phyloP scores from a whole-genome alignment of 2,113 vertebrate genomes.

The Apodemus speciosus region DNA sequence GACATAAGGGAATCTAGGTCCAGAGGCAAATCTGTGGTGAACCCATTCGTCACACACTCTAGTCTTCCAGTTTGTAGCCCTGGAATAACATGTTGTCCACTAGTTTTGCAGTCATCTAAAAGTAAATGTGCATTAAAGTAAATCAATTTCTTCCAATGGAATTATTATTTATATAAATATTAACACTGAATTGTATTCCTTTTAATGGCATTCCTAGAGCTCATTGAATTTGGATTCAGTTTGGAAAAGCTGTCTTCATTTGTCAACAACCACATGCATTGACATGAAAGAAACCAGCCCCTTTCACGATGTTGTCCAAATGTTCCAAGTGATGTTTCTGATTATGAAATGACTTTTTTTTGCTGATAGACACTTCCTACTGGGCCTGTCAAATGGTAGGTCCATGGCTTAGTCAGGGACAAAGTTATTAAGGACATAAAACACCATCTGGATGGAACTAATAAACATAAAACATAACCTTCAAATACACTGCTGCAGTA shows the following conservation, averaged over 20 bases:
- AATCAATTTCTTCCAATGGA: background rate
- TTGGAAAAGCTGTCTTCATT: conserved; percentile 46
- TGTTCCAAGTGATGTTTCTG: conserved; percentile 55
- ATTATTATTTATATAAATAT: conserved; percentile 33
- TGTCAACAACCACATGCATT: background rate
- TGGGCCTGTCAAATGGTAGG: conserved; percentile 88
- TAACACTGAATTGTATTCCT: background rate
- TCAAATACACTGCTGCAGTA: conserved; percentile 87
- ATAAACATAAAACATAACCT: conserved; percentile 92
- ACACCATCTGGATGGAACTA: conserved; percentile 91
- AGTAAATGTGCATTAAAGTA: conserved; percentile 43
- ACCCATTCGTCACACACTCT: background rate
- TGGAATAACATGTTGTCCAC: background rate
- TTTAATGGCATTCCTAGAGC: background rate
- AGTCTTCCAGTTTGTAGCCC: background rate
- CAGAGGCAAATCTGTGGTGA: background rate
- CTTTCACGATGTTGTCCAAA: conserved; percentile 71
- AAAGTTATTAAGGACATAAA: conserved; percentile 93
- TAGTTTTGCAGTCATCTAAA: conserved; percentile 44
- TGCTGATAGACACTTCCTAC: conserved; percentile 87
- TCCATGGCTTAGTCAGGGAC: conserved; percentile 92
- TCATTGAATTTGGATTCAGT: background rate
- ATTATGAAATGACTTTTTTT: conserved; percentile 80
- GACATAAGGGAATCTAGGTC: background rate
- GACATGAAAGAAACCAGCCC: conserved; percentile 29